phyloP scores from a whole-genome alignment of 2,888 invertebrate genomes.

The Agonopterix subpropinquella region DNA sequence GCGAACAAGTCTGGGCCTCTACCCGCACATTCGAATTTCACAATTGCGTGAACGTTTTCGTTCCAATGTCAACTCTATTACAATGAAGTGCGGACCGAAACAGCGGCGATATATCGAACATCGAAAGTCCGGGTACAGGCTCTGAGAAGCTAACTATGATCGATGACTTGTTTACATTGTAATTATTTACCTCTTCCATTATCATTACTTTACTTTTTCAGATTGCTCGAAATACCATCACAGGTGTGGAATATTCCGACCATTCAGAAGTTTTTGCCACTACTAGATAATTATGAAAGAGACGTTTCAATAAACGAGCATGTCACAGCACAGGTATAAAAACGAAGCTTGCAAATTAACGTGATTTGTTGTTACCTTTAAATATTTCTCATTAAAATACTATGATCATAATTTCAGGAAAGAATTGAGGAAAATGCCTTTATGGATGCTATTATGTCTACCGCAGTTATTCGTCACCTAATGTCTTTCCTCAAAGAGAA shows the following conservation, averaged over 20 bases:
- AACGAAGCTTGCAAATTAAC: not conserved
- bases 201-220: constrained; percentile 38
- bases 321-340: constrained; percentile 77
- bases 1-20: too few species aligned
- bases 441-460: constrained; percentile 84
- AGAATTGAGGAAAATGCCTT: constrained; percentile 86
- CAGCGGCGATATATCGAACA: too few species aligned
- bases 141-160: too few species aligned
- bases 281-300: constrained; percentile 91
- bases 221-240: constrained; percentile 79
- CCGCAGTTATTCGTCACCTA: constrained; percentile 83
- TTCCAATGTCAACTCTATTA: too few species aligned
- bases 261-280: constrained; percentile 80
- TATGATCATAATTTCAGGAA: constrained; percentile 60
- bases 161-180: too few species aligned
- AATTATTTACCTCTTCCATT: too few species aligned
- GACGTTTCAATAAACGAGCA: constrained; percentile 84
- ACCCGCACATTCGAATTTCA: too few species aligned
- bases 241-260: constrained; percentile 81
- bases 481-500: constrained; percentile 80
- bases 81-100: too few species aligned
- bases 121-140: too few species aligned
- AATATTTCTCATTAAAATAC: too few species aligned
- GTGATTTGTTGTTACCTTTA: too few species aligned
- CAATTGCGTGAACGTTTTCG: too few species aligned